A percentile compares a stretch with the other conserved stretches of the same genome.
Conservation (phyloP, 2,113 vertebrate genomes). For the Mixornis gularis region DNA sequence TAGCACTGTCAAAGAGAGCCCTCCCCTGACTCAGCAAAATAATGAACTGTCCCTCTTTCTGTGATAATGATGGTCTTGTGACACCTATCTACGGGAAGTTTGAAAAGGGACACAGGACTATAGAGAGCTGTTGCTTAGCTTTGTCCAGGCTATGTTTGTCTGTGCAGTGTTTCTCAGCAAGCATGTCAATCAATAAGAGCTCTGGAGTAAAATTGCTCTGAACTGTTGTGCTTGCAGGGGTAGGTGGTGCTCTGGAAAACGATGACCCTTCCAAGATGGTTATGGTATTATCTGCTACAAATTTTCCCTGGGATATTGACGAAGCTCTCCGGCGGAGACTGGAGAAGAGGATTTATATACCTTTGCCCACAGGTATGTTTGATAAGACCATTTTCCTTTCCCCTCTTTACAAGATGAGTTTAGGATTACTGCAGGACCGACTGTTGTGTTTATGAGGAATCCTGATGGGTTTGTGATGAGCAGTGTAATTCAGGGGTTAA, state of each 20-base stretch:
- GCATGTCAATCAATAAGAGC: neutral
- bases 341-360: constrained; percentile 83
- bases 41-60: neutral
- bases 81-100: neutral
- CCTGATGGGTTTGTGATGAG: neutral
- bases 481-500: constrained; percentile 30
- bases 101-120: neutral
- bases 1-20: neutral
- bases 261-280: constrained; percentile 84
- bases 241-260: constrained; percentile 78
- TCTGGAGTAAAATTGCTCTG: neutral
- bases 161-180: neutral
- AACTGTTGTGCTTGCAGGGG: constrained; percentile 61
- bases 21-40: neutral
- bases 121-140: neutral
- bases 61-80: neutral
- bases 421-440: neutral
- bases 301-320: constrained; percentile 84
- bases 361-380: constrained; percentile 76
- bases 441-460: neutral
- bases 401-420: neutral
- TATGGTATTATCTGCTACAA: constrained; percentile 81
- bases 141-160: neutral
- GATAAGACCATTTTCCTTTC: neutral
- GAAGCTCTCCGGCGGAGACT: constrained; percentile 79